phyloP scores from a whole-genome alignment of 1,140 invertebrate species.

The Pseudomyrmex flavicornis region DNA sequence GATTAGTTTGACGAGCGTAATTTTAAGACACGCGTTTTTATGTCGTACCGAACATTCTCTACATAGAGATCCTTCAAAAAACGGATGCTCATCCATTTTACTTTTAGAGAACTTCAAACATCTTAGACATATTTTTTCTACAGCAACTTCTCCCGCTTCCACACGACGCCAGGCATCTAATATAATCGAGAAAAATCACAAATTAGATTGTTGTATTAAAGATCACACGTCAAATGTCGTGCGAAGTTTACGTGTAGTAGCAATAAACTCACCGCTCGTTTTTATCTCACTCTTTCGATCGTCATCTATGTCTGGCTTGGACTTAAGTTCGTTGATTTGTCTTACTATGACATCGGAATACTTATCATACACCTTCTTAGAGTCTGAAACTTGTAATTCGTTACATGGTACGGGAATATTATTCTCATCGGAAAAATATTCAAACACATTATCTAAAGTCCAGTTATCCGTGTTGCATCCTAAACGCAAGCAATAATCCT shows the following conservation, averaged over 20 bases:
- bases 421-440: conserved; percentile 61
- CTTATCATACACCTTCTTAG: conserved; percentile 66
- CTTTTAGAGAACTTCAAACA: conserved; percentile 68
- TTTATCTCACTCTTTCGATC: conserved; percentile 69
- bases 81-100: conserved; percentile 74
- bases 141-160: conserved; percentile 8
- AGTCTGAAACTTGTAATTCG: conserved; percentile 57
- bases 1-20: not conserved
- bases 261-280: conserved; percentile 66
- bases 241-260: not conserved
- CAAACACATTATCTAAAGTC: conserved; percentile 72
- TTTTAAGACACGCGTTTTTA: not conserved
- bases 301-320: conserved; percentile 61
- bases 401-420: conserved; percentile 39
- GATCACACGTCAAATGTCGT: no score
- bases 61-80: conserved; percentile 77
- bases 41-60: conserved; percentile 76
- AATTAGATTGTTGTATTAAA: not conserved
- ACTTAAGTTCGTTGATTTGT: conserved; percentile 72
- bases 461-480: conserved; percentile 74
- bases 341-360: conserved; percentile 72
- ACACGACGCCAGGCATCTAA: conserved; percentile 66
- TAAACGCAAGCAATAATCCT: conserved; percentile 77
- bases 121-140: conserved; percentile 75
- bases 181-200: conserved; percentile 11